Evolutionary conservation across 92 coral and sea anemone species (phyloP).

Genomic region (Scolanthus callimorphus): DNA sequence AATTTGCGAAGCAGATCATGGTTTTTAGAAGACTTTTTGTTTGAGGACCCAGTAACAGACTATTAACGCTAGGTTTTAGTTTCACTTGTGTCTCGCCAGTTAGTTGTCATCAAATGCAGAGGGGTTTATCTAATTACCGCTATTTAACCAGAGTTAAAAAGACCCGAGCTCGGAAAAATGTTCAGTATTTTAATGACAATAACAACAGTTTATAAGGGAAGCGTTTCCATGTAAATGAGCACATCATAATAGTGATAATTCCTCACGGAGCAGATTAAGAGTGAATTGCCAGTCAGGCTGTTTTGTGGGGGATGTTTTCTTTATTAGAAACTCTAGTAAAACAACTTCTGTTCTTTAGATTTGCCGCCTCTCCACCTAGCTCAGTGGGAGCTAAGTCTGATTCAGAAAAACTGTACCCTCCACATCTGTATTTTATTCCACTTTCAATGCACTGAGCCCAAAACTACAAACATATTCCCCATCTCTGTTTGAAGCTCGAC

Average conservation of each 20-base stretch:
- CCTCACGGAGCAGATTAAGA: not conserved
- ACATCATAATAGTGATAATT: not conserved
- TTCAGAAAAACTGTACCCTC: not conserved
- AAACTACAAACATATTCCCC: slow-evolving; percentile 4
- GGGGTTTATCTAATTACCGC: not conserved
- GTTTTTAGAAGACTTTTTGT: too few species aligned
- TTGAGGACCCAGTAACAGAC: too few species aligned
- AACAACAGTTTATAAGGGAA: slow-evolving; percentile 20
- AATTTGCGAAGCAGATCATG: too few species aligned
- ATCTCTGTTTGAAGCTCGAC: not conserved
- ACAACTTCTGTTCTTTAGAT: not conserved
- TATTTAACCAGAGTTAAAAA: not conserved
- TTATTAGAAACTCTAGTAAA: not conserved
- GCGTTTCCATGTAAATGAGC: not conserved
- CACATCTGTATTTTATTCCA: slow-evolving; percentile 22
- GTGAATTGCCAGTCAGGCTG: not conserved
- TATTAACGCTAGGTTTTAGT: slow-evolving; percentile 32
- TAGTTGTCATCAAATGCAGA: slow-evolving; percentile 23
- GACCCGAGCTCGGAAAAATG: not conserved
- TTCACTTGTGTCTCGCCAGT: slow-evolving; percentile 39
- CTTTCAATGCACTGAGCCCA: not conserved
- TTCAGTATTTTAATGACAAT: slow-evolving; percentile 17
- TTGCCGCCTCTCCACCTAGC: slow-evolving; percentile 6
- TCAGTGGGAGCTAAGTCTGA: not conserved
- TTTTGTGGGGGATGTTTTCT: not conserved